These are phyloP conservation scores for Astreopora myriophthalma DNA, from an alignment of 64 coral and sea anemone species.

Conservation along the genomic window DNA sequence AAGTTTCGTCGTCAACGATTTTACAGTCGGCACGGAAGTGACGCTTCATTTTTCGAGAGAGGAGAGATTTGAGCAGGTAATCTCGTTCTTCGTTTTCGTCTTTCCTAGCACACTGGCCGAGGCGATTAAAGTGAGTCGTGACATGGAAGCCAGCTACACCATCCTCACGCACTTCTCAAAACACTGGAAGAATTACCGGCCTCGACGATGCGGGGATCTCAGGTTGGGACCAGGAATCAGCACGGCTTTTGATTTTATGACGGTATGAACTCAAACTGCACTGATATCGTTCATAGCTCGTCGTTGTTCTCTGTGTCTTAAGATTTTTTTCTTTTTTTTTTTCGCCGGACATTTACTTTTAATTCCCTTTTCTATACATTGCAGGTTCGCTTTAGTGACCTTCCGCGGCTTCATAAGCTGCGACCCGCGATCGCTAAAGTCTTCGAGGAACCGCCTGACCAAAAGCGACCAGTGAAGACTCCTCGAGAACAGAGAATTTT, in stretches of 20 bases:
- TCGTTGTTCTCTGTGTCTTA: no score
- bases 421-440: slow-evolving; percentile 2
- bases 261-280: neutral
- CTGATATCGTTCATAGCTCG: no score
- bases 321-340: no score
- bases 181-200: neutral
- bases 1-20: no score
- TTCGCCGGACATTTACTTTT: no score
- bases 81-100: neutral
- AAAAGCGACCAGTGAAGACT: neutral
- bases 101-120: neutral
- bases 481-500: neutral
- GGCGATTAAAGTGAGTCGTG: slow-evolving; percentile 8
- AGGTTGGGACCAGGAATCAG: neutral
- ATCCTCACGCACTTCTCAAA: slow-evolving; percentile 39
- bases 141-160: slow-evolving; percentile 32
- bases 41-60: no score
- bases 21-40: no score
- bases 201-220: neutral
- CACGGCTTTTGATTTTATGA: slow-evolving; percentile 33
- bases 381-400: slow-evolving; percentile 4
- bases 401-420: neutral
- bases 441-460: neutral
- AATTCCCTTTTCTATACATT: neutral
- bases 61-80: no score